Conservation (phyloP, 2,113 vertebrate genomes). For the Shinisaurus crocodilurus region DNA sequence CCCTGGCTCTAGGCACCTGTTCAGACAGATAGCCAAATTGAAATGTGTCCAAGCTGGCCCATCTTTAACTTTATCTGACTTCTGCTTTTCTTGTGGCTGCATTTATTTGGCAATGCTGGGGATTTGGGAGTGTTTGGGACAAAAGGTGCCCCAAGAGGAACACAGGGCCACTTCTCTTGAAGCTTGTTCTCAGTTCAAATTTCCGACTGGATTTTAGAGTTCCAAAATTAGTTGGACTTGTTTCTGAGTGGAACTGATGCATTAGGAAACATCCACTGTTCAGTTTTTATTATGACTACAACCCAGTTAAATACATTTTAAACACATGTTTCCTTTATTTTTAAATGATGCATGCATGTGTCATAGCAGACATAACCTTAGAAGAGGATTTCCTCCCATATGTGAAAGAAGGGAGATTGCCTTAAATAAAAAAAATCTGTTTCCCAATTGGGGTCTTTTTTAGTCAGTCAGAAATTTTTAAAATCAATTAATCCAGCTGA, state of each 20-base stretch:
- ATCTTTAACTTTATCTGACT: not conserved
- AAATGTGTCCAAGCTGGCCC: slow-evolving; percentile 16
- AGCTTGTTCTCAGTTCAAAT: slow-evolving; percentile 39
- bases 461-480: no score
- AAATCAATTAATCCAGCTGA: no score
- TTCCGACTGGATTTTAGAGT: slow-evolving; percentile 50
- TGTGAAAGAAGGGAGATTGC: no score
- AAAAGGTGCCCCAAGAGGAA: slow-evolving; percentile 41
- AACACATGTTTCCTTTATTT: not conserved
- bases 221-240: not conserved
- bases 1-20: slow-evolving; percentile 1
- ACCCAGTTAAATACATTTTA: not conserved
- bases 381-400: no score
- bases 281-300: not conserved
- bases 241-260: not conserved
- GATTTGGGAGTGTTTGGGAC: slow-evolving; percentile 5
- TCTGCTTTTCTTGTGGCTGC: not conserved
- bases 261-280: not conserved
- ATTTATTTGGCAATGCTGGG: not conserved
- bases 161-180: slow-evolving; percentile 42
- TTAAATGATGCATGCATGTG: no score
- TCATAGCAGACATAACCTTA: no score
- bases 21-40: slow-evolving; percentile 10
- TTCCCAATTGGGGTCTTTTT: no score
- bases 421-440: no score